phyloP scores from a whole-genome alignment of 2,888 invertebrate species.

The Nipponacmea schrenckii region DNA sequence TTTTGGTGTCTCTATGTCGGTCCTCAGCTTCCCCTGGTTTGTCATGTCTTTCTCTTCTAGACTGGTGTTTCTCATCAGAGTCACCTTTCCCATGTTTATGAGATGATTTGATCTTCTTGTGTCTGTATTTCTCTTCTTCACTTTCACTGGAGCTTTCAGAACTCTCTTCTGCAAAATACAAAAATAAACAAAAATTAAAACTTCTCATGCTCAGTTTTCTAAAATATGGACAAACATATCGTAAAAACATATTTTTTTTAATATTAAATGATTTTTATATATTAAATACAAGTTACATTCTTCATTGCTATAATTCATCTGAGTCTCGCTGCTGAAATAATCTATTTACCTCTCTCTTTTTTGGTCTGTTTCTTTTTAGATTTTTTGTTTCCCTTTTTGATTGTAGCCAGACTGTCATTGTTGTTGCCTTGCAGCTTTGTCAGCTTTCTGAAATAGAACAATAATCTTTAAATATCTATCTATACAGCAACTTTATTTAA shows the following conservation, averaged over 20 bases:
- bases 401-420: background rate
- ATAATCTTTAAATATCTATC: background rate
- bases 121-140: conserved; percentile 1
- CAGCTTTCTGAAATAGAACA: conserved; percentile 41
- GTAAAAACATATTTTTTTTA: background rate
- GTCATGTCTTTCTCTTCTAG: background rate
- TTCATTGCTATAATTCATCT: too few species aligned
- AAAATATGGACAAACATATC: conserved; percentile 1
- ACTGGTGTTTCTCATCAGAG: conserved; percentile 5
- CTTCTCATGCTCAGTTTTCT: background rate
- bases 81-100: background rate
- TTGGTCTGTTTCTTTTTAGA: conserved; percentile 27
- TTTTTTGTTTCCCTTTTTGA: conserved; percentile 18
- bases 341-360: conserved; percentile 15
- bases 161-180: background rate
- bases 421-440: conserved; percentile 40
- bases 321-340: too few species aligned
- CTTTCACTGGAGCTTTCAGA: background rate
- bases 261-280: conserved; percentile 5
- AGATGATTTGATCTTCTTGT: conserved; percentile 13
- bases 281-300: too few species aligned
- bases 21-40: background rate
- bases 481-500: background rate
- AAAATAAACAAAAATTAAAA: background rate
- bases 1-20: background rate